Evolutionary conservation across 2,113 vertebrate genomes (phyloP).

Genomic region (Gallinago undulata): DNA sequence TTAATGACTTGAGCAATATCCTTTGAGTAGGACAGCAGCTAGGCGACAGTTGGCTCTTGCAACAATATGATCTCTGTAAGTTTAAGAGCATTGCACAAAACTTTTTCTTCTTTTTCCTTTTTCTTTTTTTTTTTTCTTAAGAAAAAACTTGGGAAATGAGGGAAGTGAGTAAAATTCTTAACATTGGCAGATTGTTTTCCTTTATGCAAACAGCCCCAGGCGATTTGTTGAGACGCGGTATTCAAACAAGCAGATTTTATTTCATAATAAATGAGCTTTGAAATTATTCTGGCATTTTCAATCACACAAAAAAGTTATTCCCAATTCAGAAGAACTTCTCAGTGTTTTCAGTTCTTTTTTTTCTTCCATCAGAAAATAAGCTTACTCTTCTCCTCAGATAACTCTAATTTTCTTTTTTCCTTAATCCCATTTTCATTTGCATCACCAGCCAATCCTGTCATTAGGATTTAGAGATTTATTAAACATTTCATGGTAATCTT

Average conservation of each 20-base stretch:
- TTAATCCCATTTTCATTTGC: not conserved
- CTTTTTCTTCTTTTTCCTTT: not conserved
- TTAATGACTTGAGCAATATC: constrained; percentile 8
- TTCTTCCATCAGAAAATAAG: not conserved
- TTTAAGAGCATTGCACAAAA: not conserved
- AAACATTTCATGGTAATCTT: constrained; percentile 17
- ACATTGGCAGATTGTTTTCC: not conserved
- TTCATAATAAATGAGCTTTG: constrained; percentile 25
- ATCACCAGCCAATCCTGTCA: not conserved
- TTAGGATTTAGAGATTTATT: constrained; percentile 1
- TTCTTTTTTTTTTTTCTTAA: not conserved
- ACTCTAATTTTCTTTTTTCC: not conserved
- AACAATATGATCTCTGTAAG: not conserved
- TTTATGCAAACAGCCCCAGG: not conserved
- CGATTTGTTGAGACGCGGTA: not conserved
- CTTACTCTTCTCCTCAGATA: not conserved
- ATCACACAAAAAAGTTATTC: not conserved
- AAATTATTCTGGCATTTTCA: constrained; percentile 9
- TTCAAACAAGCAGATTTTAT: not conserved
- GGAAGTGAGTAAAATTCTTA: constrained; percentile 24
- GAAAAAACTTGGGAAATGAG: constrained; percentile 4
- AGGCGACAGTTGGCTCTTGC: not conserved
- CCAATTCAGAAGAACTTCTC: not conserved
- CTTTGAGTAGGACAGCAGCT: not conserved
- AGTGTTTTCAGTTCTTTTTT: not conserved